These are phyloP conservation scores for Sinosuthora webbiana DNA, from an alignment of 2,113 vertebrate species.

Conservation along the genomic window DNA sequence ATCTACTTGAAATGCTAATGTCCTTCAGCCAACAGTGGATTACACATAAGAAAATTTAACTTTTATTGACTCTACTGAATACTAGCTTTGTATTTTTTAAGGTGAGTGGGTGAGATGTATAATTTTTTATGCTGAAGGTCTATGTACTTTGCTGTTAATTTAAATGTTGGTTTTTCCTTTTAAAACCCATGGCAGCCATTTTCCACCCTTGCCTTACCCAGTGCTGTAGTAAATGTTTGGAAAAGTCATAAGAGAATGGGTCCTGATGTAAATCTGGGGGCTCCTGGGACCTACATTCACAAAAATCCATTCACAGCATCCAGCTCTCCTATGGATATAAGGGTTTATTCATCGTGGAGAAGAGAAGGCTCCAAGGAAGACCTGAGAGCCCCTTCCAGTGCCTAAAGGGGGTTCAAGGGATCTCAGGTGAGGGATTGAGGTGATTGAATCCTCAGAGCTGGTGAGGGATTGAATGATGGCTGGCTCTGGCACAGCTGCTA, in stretches of 20 bases:
- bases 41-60: not conserved
- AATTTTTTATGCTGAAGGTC: not conserved
- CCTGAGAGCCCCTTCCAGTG: not conserved
- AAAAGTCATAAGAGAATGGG: not conserved
- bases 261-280: not conserved
- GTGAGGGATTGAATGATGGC: not conserved
- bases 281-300: not conserved
- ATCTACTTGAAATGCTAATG: not conserved
- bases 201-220: not conserved
- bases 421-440: no score
- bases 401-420: not conserved
- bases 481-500: not conserved
- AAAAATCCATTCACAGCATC: not conserved
- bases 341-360: not conserved
- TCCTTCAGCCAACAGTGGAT: not conserved
- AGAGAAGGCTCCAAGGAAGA: not conserved
- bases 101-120: not conserved
- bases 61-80: not conserved
- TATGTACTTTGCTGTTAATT: not conserved
- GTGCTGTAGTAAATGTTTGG: not conserved
- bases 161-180: not conserved
- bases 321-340: not conserved
- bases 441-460: no score
- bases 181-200: not conserved
- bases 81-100: not conserved